Base-by-base conservation (phyloP, 2,797 vertebrate species). In the Borostomias antarcticus region DNA sequence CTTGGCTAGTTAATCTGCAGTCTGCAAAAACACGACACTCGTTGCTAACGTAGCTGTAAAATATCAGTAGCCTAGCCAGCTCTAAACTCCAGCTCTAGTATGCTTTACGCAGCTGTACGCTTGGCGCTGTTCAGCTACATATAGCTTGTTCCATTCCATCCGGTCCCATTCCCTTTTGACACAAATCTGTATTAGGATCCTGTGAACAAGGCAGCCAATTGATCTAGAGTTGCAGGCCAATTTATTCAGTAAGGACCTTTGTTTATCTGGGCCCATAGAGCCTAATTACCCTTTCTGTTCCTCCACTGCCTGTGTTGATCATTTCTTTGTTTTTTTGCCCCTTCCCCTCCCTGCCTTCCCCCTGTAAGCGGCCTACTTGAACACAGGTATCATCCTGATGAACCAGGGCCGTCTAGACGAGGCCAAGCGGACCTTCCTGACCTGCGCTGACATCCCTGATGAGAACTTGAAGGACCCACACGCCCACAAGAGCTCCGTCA, bases 401-500 rank as follows among this genome's bases (percentile, higher is more conserved):
- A 98, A 96, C 80, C 96, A 98, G 91, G 98, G 95, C 35, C 95
- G 91, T 62, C 87, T 91, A 1, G 97, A 99, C 17, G 98, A 99
- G 84, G 95, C 97, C 71, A 96, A 94, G 75, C 93, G 91, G 37
- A 98, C 95, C 0, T 98, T 99, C 66, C 80, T 98, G 9, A 98
- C 96, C 77, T 99, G 98, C 66, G 96, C 98, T 0, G 96, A 98
- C 70, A 99, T 99, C 75, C 94, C 98, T 0, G 98, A 99, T 74
- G 98, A 99, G 89, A 99, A 99, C 85, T 89, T 99, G 51, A 99
- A 99, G 89, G 98, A 99, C 83, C 98, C 98, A 53, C 96, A 99
- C 45, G 96, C 97, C 62, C 98, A 99, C 77, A 97, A 96, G 88
- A 99, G 95, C 89, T 99, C 98, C 0, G 98, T 99, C 79, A 96